Percentiles rank a stretch among this genome's conserved stretches.
These are phyloP conservation scores for Oreochromis aureus DNA, from an alignment of 2,113 vertebrate genomes.

Conservation along the genomic window DNA sequence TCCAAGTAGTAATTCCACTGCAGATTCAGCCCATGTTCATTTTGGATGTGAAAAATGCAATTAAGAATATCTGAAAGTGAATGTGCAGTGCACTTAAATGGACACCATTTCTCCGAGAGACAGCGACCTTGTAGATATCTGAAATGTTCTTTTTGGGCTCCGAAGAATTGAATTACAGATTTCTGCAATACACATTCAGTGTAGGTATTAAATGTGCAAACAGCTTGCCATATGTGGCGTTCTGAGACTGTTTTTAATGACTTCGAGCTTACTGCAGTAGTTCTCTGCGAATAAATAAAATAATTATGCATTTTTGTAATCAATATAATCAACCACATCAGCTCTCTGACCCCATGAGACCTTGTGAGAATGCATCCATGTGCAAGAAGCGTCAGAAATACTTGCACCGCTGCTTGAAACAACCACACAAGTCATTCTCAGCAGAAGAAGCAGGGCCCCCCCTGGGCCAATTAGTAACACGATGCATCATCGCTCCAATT, in stretches of 20 bases:
- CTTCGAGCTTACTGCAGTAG: neutral
- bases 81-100: neutral
- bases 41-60: neutral
- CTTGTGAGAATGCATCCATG: neutral
- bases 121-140: neutral
- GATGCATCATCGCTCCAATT: slow-evolving; percentile 39
- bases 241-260: neutral
- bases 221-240: neutral
- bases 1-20: neutral
- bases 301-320: slow-evolving; percentile 36
- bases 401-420: neutral
- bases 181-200: neutral
- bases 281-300: neutral
- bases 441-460: neutral
- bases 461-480: slow-evolving; percentile 21
- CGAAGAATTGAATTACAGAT: neutral
- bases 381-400: neutral
- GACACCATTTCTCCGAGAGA: neutral
- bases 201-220: neutral
- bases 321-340: slow-evolving; percentile 46
- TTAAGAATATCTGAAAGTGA: neutral
- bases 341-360: slow-evolving; percentile 23
- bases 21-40: neutral
- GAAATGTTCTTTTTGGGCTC: neutral
- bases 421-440: neutral